A percentile compares a stretch with the other conserved stretches of the same genome.
These are phyloP conservation scores for Lichenostomus cassidix DNA, from an alignment of 2,113 vertebrate genomes.

Conservation along the genomic window DNA sequence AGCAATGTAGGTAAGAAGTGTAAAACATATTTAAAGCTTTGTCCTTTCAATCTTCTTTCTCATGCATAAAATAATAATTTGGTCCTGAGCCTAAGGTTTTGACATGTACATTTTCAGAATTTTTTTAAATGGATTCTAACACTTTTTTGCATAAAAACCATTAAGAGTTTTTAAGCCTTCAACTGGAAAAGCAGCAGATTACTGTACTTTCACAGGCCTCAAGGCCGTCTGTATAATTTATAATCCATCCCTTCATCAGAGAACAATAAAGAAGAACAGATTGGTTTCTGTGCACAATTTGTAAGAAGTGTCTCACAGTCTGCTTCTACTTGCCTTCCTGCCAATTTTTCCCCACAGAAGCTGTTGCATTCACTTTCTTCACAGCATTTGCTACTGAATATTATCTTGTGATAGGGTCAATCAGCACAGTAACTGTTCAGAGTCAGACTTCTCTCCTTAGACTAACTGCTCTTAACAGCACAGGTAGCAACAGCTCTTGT, in stretches of 20 bases:
- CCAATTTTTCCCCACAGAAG: conserved; percentile 56
- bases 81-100: background rate
- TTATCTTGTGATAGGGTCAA: conserved; percentile 41
- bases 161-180: background rate
- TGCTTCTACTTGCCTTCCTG: conserved; percentile 53
- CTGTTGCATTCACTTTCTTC: background rate
- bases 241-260: conserved; percentile 24
- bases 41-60: background rate
- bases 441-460: background rate
- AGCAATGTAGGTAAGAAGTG: background rate
- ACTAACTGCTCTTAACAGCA: background rate
- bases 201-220: background rate
- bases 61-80: background rate
- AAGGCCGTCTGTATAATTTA: background rate
- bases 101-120: background rate
- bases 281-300: conserved; percentile 64
- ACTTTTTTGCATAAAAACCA: background rate
- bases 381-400: conserved; percentile 22
- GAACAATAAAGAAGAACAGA: conserved; percentile 64
- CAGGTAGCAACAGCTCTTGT: background rate
- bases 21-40: background rate
- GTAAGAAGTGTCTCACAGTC: conserved; percentile 59
- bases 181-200: conserved; percentile 23
- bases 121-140: background rate
- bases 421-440: background rate